These are phyloP conservation scores for Penaeus japonicus DNA, from an alignment of 1,140 invertebrate species.

Conservation along the genomic window DNA sequence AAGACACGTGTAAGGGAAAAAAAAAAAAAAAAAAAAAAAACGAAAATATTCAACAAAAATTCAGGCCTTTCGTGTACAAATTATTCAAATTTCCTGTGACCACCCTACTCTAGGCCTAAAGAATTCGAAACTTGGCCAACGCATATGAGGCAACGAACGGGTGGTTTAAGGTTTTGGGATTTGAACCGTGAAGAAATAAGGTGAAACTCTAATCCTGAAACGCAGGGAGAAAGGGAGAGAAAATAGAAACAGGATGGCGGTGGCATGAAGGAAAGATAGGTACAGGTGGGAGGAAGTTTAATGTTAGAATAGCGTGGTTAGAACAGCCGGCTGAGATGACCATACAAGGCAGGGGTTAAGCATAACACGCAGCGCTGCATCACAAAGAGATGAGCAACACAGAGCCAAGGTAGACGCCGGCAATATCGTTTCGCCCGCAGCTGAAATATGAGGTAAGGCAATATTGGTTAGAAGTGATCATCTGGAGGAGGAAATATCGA, in stretches of 20 bases:
- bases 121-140: not conserved
- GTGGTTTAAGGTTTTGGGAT: too few relatives aligned
- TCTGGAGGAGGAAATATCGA: slow-evolving; percentile 17
- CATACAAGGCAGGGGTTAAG: too few relatives aligned
- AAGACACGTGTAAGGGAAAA: too few relatives aligned
- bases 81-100: not conserved
- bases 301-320: not conserved
- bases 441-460: slow-evolving; percentile 27
- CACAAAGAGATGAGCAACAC: not conserved
- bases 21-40: too few relatives aligned
- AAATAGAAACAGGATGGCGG: not conserved
- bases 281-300: too few relatives aligned
- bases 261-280: not conserved
- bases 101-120: not conserved
- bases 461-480: slow-evolving; percentile 16
- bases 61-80: too few relatives aligned
- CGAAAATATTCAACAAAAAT: not conserved
- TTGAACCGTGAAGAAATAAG: too few relatives aligned
- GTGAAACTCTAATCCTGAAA: too few relatives aligned
- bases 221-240: not conserved
- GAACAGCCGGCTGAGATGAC: not conserved
- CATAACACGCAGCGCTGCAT: too few relatives aligned
- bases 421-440: too few relatives aligned
- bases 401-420: not conserved
- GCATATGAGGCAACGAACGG: too few relatives aligned